phyloP scores from a whole-genome alignment of 2,113 vertebrate genomes.

The Todiramphus saurophagus region DNA sequence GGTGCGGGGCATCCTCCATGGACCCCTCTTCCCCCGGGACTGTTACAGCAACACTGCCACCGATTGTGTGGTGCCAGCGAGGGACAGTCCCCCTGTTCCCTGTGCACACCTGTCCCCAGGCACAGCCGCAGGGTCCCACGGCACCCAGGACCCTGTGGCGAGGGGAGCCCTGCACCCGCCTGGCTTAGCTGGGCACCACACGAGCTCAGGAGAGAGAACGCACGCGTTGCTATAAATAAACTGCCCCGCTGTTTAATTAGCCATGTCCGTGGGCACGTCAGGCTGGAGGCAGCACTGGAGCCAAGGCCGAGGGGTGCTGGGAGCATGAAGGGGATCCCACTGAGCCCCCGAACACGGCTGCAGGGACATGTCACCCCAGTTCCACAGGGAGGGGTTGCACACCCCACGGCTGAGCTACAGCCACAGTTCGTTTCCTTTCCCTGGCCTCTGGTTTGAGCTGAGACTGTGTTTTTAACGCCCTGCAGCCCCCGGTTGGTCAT shows the following conservation, averaged over 20 bases:
- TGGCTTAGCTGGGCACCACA: rapidly evolving
- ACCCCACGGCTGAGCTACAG: rapidly evolving
- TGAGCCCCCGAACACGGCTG: rapidly evolving
- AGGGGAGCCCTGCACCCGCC: rapidly evolving
- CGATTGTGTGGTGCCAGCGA: rapidly evolving
- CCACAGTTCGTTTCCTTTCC: rapidly evolving
- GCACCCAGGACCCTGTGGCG: too few relatives aligned
- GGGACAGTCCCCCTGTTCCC: not conserved
- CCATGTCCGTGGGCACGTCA: not conserved
- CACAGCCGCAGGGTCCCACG: rapidly evolving
- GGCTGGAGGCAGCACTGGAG: not conserved
- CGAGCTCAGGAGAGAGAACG: not conserved
- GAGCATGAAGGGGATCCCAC: not conserved
- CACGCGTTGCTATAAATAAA: not conserved
- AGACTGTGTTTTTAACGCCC: rapidly evolving
- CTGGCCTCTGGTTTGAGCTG: not conserved
- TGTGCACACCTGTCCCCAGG: not conserved
- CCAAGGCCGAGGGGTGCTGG: not conserved
- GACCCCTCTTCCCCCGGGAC: rapidly evolving
- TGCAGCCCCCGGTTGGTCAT: not conserved
- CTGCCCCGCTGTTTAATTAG: rapidly evolving
- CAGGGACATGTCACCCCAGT: rapidly evolving
- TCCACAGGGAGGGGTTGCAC: not conserved
- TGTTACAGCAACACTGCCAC: rapidly evolving
- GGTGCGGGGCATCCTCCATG: rapidly evolving